phyloP scores from a whole-genome alignment of 2,797 vertebrate genomes.

The Alcedo atthis region DNA sequence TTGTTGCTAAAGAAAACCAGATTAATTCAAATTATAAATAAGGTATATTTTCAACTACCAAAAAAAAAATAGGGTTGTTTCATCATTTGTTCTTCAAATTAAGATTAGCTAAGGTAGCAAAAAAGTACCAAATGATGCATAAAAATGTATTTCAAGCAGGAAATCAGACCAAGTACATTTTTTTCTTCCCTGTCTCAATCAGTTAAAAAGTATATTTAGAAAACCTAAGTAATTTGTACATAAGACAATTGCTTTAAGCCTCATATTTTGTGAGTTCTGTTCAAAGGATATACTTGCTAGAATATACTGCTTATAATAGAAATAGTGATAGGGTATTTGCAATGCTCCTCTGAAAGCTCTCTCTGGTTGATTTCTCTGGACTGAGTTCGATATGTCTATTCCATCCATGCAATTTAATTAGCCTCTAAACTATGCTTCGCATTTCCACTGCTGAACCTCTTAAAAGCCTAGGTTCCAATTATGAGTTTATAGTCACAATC shows the following conservation, averaged over 20 bases:
- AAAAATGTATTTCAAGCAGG: background rate
- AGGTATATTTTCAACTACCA: background rate
- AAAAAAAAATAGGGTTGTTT: background rate
- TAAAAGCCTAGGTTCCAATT: background rate
- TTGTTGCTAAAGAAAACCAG: background rate
- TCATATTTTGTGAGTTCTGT: background rate
- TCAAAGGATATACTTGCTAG: background rate
- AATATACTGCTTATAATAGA: background rate
- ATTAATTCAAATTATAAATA: background rate
- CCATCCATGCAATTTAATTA: background rate
- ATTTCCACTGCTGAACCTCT: background rate
- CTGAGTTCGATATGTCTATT: background rate
- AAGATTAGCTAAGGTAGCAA: background rate
- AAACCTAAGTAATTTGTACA: background rate
- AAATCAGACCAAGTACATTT: background rate
- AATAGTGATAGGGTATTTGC: rapidly evolving
- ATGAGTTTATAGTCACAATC: background rate
- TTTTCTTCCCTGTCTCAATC: background rate
- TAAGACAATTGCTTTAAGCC: background rate
- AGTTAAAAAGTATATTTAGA: background rate
- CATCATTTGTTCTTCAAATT: background rate
- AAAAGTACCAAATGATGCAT: background rate
- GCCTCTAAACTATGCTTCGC: background rate
- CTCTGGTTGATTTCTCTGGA: background rate
- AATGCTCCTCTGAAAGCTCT: background rate